Base-by-base conservation (phyloP, 1,140 invertebrate species). In the Ips nitidus region DNA sequence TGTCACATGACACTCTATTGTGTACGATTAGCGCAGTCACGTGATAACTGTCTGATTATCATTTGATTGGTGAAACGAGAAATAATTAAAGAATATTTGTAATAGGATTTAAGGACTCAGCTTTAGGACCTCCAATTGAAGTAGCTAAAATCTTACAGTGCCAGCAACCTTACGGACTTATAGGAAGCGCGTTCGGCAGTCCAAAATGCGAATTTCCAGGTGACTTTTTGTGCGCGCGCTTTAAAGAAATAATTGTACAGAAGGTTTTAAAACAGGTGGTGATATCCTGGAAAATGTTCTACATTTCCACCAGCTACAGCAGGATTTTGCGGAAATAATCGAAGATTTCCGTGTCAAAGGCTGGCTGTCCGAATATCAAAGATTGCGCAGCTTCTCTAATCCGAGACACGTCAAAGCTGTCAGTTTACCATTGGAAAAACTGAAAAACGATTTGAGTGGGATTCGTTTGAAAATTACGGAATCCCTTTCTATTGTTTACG, bases 311-410 rank as follows among this genome's bases (percentile, higher is more conserved):
- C 72, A 74, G 50, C 60, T 77, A 5, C 67, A 71, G 42, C 74
- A 76, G 67, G 75, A 76, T 38, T 75, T 69, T 56, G 61, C 73
- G n/a, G 59, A 65, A 6, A 68, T 77, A 38, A 39, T 74, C 2
- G 72, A 74, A 52, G 72, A 74, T 66, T 73, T 74, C 3, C 37
- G 62, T 52, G 69, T 75, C 2, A 81, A 81, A 66, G 84, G 89
- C 22, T 94, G 92, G 92, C 80, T 93, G 71, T 92, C 89, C 6
- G 85, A 88, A 4, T 94, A 93, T 75, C 93, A 93, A 77, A 82
- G 92, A 2, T 84, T 88, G 6, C 86, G 90, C 73, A 88, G 87
- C 71, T 93, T 7, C 88, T 86, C 73, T 87, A 91, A 0, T 84
- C 88, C 73, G 80, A 90, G 38, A 83, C 62, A 73, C 47, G 69